Conservation (phyloP, 1,140 invertebrate species). For the Cheumatopsyche charites region DNA sequence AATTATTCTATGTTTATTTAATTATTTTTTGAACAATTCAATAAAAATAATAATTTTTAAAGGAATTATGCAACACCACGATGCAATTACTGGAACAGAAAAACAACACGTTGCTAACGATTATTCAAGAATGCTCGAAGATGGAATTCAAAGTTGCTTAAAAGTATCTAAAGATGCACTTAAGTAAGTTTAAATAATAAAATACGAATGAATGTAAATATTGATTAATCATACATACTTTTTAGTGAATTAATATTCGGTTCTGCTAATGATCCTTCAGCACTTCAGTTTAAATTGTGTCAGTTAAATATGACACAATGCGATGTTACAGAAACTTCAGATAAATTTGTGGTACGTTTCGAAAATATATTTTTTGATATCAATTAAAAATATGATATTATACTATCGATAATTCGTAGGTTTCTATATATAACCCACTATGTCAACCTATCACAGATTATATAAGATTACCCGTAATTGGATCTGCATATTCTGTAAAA, state of each 20-base stretch:
- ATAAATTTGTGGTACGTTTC: slow-evolving; percentile 67
- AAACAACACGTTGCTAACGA: slow-evolving; percentile 89
- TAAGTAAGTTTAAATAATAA: slow-evolving; percentile 52
- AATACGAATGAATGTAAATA: slow-evolving; percentile 3
- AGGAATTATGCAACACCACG: slow-evolving; percentile 94
- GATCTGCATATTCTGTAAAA: slow-evolving; percentile 66
- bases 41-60: slow-evolving; percentile 43
- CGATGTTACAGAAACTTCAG: slow-evolving; percentile 61
- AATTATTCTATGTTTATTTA: background rate
- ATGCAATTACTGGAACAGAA: slow-evolving; percentile 86
- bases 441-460: slow-evolving; percentile 68
- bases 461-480: slow-evolving; percentile 74
- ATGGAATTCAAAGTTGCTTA: slow-evolving; percentile 66
- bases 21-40: background rate
- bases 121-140: slow-evolving; percentile 73
- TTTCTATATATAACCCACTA: slow-evolving; percentile 84
- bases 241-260: slow-evolving; percentile 5
- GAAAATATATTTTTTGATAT: slow-evolving; percentile 2
- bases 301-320: slow-evolving; percentile 44
- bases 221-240: background rate
- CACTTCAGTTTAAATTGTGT: slow-evolving; percentile 30
- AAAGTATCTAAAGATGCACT: slow-evolving; percentile 58
- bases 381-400: too few species aligned
- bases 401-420: too few species aligned
- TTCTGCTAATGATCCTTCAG: background rate